These are phyloP conservation scores for Eurypyga helias DNA, from an alignment of 2,113 vertebrate species.

Conservation along the genomic window DNA sequence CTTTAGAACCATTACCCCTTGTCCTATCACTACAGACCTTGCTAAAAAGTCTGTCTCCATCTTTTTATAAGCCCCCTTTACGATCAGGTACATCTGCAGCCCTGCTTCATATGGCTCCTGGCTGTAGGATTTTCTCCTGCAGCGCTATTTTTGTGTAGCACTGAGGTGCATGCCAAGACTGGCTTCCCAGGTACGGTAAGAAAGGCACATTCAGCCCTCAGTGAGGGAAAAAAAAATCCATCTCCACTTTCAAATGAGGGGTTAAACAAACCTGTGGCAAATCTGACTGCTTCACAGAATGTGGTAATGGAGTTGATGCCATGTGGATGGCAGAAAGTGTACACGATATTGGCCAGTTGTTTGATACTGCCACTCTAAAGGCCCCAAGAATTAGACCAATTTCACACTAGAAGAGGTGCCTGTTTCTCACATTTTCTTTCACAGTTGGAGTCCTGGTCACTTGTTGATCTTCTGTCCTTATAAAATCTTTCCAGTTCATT, in stretches of 20 bases:
- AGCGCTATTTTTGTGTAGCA: background rate
- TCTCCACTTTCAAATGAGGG: slow-evolving; percentile 6
- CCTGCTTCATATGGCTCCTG: background rate
- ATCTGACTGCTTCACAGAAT: slow-evolving; percentile 41
- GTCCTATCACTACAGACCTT: background rate
- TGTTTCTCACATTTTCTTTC: slow-evolving; percentile 69
- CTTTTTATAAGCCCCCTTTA: background rate
- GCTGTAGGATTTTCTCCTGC: background rate
- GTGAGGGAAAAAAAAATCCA: background rate
- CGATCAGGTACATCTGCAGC: background rate
- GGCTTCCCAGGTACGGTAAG: background rate
- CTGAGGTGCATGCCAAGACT: background rate
- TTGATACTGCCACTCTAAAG: slow-evolving; percentile 60
- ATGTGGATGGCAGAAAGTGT: slow-evolving; percentile 25
- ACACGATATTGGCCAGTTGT: slow-evolving; percentile 41
- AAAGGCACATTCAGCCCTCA: background rate
- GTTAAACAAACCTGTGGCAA: slow-evolving; percentile 43
- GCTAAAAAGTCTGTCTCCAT: background rate
- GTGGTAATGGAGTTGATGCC: slow-evolving; percentile 43
- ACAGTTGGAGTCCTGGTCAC: slow-evolving; percentile 63
- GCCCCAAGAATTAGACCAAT: slow-evolving; percentile 64
- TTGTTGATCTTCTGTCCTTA: slow-evolving; percentile 67
- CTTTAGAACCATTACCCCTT: background rate
- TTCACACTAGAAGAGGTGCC: slow-evolving; percentile 60
- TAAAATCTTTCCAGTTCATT: slow-evolving; percentile 73